phyloP scores from a whole-genome alignment of 2,888 invertebrate genomes.

The Silvanus unidentatus region DNA sequence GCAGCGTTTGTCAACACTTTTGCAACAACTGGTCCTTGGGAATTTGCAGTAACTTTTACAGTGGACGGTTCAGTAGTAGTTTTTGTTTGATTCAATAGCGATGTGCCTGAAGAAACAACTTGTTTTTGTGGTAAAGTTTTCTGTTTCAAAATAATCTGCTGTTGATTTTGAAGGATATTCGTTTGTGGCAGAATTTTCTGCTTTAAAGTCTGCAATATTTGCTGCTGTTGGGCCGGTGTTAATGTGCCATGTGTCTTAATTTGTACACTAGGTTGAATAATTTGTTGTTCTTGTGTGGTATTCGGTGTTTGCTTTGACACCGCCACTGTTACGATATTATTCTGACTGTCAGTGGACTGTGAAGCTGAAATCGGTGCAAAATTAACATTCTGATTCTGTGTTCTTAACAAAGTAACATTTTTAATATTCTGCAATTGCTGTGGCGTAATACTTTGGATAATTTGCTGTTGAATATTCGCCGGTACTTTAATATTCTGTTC shows the following conservation, averaged over 20 bases:
- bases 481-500: conserved; percentile 23
- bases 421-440: conserved; percentile 43
- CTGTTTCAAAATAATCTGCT: conserved; percentile 49
- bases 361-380: conserved; percentile 13
- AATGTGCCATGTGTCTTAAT: conserved; percentile 35
- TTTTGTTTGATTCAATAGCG: conserved; percentile 10
- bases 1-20: conserved; percentile 67
- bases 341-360: conserved; percentile 12
- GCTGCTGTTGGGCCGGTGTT: conserved; percentile 45
- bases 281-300: conserved; percentile 19
- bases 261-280: conserved; percentile 29
- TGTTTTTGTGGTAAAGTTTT: conserved; percentile 24
- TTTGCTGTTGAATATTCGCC: conserved; percentile 34
- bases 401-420: conserved; percentile 40
- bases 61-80: background rate
- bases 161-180: conserved; percentile 35
- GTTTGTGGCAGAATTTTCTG: conserved; percentile 43
- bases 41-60: conserved; percentile 18
- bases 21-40: conserved; percentile 58
- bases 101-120: conserved; percentile 12
- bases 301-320: conserved; percentile 23
- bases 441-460: conserved; percentile 38
- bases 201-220: conserved; percentile 46
- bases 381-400: conserved; percentile 23
- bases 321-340: conserved; percentile 26